Evolutionary conservation across 2,797 vertebrate species (phyloP), one percentile per base, ranked within the genome.

Genomic region (Poeciliopsis gracilis): DNA sequence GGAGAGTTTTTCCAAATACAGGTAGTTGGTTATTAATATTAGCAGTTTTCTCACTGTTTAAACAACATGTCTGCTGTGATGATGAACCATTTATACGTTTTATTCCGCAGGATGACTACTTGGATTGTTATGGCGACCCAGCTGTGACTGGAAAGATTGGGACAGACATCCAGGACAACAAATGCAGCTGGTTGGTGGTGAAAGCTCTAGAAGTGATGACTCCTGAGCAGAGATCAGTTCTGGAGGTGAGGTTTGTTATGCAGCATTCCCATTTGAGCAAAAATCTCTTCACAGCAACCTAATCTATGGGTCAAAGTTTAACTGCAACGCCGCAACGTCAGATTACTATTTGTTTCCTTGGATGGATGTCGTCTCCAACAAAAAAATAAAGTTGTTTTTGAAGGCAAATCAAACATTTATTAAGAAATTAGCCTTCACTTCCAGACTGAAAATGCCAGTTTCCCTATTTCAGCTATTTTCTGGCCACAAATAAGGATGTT

Each of bases 1-100:
- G 98, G 98, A 0, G 97, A 99, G 79, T 99, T 97, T 91, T 99
- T 99, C 75, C 98, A 99, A 94, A 96, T 99, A 78, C 98, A 99
- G 97, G 98, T 98, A 77, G 74, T 23, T 51, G 20, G 49, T 49
- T 75, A 53, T 46, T 81, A 38, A 67, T 57, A 2, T 28, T 4
- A 61, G 23, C 49, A 20, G 33, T 47, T 49, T 77, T 81, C 30
- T 46, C 28, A 66, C 25, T 28, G 23, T 7, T 45, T 69, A 11
- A 77, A 30, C 15, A 41, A 72, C 15, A n/a, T 53, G 0, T 49
- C 2, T 30, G 28, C 55, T 61, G 30, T 51, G 43, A 38, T 51
- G 57, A 53, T 70, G 66, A 79, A 2, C 33, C 20, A 25, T 41
- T 41, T 3, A 0, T 78, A 4, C 46, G 7, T 69, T 53, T 78